Conservation (phyloP, 2,797 vertebrate species). For the Aeoliscus strigatus region DNA sequence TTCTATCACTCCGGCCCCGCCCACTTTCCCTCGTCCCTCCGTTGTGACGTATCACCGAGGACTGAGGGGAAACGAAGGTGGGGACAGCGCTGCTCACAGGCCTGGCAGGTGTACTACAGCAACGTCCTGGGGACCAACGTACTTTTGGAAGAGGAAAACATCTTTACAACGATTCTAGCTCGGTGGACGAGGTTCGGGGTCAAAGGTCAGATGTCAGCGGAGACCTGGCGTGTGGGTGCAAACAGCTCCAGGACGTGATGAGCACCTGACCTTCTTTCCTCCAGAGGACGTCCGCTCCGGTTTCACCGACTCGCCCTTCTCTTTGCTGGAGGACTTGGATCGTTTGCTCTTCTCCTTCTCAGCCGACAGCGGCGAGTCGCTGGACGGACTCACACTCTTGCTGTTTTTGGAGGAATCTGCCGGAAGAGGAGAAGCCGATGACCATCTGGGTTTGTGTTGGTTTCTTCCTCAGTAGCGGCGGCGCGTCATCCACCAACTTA, state of each 20-base stretch:
- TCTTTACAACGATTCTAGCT: no score
- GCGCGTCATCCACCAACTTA: constrained; percentile 51
- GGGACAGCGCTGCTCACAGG: no score
- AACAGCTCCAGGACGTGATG: background rate
- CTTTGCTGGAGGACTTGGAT: constrained; percentile 92
- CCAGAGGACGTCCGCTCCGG: constrained; percentile 85
- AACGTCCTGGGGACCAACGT: no score
- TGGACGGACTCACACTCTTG: constrained; percentile 90
- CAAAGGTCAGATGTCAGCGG: no score
- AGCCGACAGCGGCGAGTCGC: constrained; percentile 83
- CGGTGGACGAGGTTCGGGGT: no score
- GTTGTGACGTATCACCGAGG: no score
- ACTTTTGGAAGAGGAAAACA: no score
- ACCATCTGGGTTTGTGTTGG: background rate
- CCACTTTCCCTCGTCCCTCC: no score
- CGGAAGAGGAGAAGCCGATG: constrained; percentile 43
- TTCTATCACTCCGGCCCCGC: no score
- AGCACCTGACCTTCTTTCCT: constrained; percentile 84
- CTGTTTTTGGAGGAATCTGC: constrained; percentile 91
- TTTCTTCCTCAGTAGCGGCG: no score
- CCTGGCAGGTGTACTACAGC: no score
- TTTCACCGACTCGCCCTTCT: constrained; percentile 88
- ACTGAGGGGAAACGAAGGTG: no score
- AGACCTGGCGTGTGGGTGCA: background rate
- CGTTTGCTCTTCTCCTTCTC: constrained; percentile 88